phyloP scores from a whole-genome alignment of 2,797 vertebrate species.

The Thunnus albacares region DNA sequence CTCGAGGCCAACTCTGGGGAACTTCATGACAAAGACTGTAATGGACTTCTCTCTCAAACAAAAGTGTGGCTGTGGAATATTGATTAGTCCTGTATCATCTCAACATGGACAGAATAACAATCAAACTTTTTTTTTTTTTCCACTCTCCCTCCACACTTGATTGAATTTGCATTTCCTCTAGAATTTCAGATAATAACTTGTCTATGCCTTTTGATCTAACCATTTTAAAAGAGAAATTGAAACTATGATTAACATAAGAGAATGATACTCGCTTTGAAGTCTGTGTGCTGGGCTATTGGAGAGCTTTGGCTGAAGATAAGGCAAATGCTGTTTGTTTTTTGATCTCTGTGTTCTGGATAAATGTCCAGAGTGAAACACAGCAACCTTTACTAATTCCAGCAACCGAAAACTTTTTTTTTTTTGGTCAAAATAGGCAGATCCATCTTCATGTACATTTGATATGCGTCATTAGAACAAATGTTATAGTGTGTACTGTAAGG shows the following conservation, averaged over 20 bases:
- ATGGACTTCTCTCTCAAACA: slow-evolving; percentile 72
- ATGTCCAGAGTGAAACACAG: slow-evolving; percentile 1
- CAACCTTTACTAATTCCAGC: slow-evolving; percentile 14
- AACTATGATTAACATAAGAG: slow-evolving; percentile 53
- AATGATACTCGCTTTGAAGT: slow-evolving; percentile 44
- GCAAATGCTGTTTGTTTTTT: slow-evolving; percentile 36
- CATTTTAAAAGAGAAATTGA: slow-evolving; percentile 47
- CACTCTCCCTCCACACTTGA: slow-evolving; percentile 19
- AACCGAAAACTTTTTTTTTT: neutral
- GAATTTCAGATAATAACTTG: slow-evolving; percentile 55
- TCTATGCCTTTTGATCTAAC: slow-evolving; percentile 48
- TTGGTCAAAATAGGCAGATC: neutral
- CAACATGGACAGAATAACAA: slow-evolving; percentile 58
- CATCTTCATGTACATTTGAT: neutral
- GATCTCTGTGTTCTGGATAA: slow-evolving; percentile 24
- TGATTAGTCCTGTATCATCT: slow-evolving; percentile 57
- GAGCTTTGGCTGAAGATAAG: slow-evolving; percentile 34
- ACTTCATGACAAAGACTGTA: slow-evolving; percentile 68
- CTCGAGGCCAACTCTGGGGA: slow-evolving; percentile 71
- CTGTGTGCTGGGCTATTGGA: slow-evolving; percentile 3
- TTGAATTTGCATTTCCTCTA: slow-evolving; percentile 47
- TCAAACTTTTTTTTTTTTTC: slow-evolving; percentile 27
- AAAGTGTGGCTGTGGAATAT: slow-evolving; percentile 69
- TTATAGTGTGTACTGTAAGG: neutral
- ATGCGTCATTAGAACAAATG: neutral